These are phyloP conservation scores for Euphonia xanthogaster DNA, from an alignment of 2,797 vertebrate genomes.

Conservation along the genomic window DNA sequence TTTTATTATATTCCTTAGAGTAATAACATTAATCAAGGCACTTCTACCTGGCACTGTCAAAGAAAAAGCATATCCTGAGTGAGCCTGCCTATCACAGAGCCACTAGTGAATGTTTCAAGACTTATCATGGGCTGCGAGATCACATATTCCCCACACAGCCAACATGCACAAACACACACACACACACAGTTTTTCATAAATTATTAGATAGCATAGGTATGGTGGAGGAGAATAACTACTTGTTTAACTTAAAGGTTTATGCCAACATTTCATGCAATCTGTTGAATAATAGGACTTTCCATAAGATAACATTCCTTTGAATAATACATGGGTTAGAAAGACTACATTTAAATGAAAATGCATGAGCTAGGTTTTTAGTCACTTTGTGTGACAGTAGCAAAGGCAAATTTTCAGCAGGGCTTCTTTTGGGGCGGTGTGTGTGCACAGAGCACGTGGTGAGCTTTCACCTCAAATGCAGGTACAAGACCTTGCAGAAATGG, in stretches of 20 bases:
- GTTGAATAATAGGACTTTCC: neutral
- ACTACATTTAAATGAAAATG: neutral
- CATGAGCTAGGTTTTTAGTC: neutral
- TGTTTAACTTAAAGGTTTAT: neutral
- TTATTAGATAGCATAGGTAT: neutral
- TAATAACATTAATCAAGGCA: constrained; percentile 47
- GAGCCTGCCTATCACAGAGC: neutral
- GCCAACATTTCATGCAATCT: neutral
- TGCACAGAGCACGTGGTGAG: accelerated
- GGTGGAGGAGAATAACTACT: neutral
- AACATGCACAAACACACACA: accelerated
- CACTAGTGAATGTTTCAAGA: neutral
- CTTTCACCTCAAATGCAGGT: neutral
- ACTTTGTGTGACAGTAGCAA: neutral
- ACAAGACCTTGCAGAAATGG: neutral
- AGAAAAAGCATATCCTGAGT: constrained; percentile 1
- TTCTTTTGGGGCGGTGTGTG: neutral
- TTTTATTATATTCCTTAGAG: constrained; percentile 48
- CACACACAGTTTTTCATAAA: neutral
- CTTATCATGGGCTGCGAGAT: neutral
- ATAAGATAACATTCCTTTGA: neutral
- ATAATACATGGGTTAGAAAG: neutral
- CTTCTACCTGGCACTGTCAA: neutral
- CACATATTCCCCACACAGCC: neutral
- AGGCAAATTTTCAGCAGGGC: neutral